These are phyloP conservation scores for Muricea muricata DNA, from an alignment of 92 coral and sea anemone species.

Conservation along the genomic window DNA sequence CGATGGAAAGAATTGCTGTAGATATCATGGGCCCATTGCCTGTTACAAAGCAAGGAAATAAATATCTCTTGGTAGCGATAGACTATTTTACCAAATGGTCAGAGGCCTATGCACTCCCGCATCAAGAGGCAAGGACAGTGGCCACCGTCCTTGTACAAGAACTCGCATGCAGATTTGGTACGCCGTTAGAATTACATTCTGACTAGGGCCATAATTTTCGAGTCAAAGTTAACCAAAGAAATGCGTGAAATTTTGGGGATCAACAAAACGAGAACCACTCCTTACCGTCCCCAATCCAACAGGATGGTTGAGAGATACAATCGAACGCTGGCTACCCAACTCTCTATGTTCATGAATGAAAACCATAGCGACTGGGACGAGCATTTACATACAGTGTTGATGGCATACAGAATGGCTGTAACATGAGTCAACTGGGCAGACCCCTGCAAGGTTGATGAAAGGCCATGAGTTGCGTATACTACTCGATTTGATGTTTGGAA, in stretches of 20 bases:
- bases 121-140: constrained; percentile 41
- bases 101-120: constrained; percentile 31
- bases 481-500: constrained; percentile 46
- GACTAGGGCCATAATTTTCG: constrained; percentile 19
- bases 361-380: constrained; percentile 9
- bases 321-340: background rate
- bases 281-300: constrained; percentile 13
- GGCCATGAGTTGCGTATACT: constrained; percentile 51
- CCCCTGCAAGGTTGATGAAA: background rate
- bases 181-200: constrained; percentile 18
- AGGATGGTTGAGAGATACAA: constrained; percentile 9
- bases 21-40: constrained; percentile 40
- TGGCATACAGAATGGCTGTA: background rate
- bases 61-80: constrained; percentile 10
- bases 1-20: constrained; percentile 34
- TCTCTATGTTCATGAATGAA: background rate
- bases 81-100: constrained; percentile 42
- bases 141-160: constrained; percentile 19
- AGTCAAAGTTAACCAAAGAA: background rate
- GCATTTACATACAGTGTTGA: background rate
- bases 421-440: background rate
- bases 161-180: constrained; percentile 29
- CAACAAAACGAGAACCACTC: constrained; percentile 1
- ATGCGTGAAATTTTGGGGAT: background rate
- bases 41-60: constrained; percentile 12